phyloP scores from a whole-genome alignment of 2,797 vertebrate species.

The Molossus alvarezi region DNA sequence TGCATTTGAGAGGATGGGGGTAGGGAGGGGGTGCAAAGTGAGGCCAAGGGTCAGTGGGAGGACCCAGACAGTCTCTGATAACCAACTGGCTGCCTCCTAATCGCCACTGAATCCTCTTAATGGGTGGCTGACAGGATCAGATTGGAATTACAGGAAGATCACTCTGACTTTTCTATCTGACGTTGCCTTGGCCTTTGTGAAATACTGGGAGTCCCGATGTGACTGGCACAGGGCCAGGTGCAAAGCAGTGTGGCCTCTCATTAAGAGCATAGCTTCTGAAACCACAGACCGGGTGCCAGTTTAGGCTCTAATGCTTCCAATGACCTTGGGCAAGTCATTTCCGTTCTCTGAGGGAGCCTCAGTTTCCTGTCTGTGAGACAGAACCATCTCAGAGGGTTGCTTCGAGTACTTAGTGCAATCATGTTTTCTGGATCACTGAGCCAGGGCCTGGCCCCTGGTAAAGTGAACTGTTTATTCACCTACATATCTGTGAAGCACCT shows the following conservation, averaged over 20 bases:
- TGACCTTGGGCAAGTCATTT: background rate
- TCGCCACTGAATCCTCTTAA: accelerated
- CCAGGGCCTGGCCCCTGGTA: background rate
- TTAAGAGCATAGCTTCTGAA: background rate
- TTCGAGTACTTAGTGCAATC: accelerated
- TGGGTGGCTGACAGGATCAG: background rate
- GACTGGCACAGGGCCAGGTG: background rate
- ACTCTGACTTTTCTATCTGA: background rate
- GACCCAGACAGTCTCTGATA: background rate
- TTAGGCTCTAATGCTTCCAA: accelerated
- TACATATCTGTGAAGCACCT: background rate
- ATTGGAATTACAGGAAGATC: background rate
- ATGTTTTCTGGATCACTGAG: background rate
- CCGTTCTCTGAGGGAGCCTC: background rate
- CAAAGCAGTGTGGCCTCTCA: background rate
- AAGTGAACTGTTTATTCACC: background rate
- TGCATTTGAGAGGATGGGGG: too few species aligned
- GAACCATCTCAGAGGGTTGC: background rate
- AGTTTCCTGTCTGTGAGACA: background rate
- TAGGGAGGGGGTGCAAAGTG: background rate
- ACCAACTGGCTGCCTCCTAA: background rate
- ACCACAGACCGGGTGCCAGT: background rate
- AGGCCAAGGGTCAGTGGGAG: accelerated
- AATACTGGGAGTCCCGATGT: background rate
- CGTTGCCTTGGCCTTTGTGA: accelerated